Base-by-base conservation (phyloP, 2,113 vertebrate species). In the Hassar affinis region DNA sequence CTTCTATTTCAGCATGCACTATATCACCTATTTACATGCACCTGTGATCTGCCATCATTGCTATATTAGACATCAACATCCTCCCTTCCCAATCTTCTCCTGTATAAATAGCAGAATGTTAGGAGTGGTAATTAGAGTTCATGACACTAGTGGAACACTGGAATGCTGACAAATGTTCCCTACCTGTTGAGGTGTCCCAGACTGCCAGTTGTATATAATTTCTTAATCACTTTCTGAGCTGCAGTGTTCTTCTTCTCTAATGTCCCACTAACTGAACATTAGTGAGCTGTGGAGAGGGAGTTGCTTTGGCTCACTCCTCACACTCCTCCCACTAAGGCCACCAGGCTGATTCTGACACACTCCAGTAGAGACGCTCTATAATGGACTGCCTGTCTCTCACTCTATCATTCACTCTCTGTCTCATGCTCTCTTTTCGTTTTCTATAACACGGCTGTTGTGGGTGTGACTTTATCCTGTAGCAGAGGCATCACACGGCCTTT, bases 401-500 rank as follows among this genome's bases (percentile, higher is more conserved):
- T 77, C 54, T 86, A 59, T 49, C 9, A 42, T 42, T 18, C 35
- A 52, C 52, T 74, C 35, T 54, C 22, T 45, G 71, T 66, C 52
- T 66, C 49, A 45, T 68, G 69, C 56, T 86, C 68, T 45, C 15
- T 22, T 27, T 78, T 72, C 45, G 33, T 74, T 59, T 82, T 17
- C 68, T 69, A 25, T 68, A 82, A 52, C 33, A 54, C 30, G n/a
- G 9, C 54, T 45, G 38, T n/a, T 52, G 66, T 79, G 80, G 82
- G 83, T 20, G 78, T 75, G 57, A 80, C 71, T 84, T 57, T 85
- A 86, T 89, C 79, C 78, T 84, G 80, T 57, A 59, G 69, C 74
- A 82, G 86, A 57, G 85, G 88, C 85, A 87, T 87, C 86, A 90
- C 61, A 22, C 4, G 71, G 68, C n/a, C 61, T 84, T 80, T 80